Base-by-base conservation (phyloP, 2,113 vertebrate genomes). In the Percina caprodes region DNA sequence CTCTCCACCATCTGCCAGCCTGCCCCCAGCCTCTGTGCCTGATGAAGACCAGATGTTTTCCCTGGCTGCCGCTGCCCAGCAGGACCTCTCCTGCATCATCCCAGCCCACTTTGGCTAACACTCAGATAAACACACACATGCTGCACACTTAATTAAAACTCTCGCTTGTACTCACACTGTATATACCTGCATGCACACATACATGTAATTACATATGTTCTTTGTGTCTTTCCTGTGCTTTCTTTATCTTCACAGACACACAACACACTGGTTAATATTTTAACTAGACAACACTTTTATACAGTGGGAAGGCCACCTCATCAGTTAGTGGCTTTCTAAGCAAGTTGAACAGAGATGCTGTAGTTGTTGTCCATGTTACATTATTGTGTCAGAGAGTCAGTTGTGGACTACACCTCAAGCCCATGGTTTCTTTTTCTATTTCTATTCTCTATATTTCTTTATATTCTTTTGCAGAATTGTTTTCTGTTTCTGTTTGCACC, bases 31-130 rank as follows among this genome's bases (percentile, higher is more conserved):
- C 91, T 85, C 92, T 86, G 83, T 82, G 80, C 85, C 88, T 94
- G 92, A 94, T 91, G 90, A 93, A 90, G 85, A 91, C 83, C 94
- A 94, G 92, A 94, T 94, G 93, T 94, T 94, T 88, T 92, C 92
- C 90, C 90, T 90, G 86, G 84, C 89, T 89, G 73, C 81, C 7
- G 71, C 67, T 80, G 66, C 88, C 86, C 86, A 91, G 80, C 77
- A 93, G 88, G 90, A 89, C 89, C 85, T 86, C 80, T 89, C 79
- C 91, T 79, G 81, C 86, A 85, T 89, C 85, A 83, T 80, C 80
- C 30, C 87, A 63, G 79, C 87, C 80, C 80, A 89, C 85, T 85
- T 81, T 81, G 63, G 87, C 85, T 69, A 69, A 81, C 79, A 76
- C 78, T 58, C 76, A 86, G 63, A 85, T 71, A 89, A 87, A 86